Conservation (phyloP, 2,113 vertebrate species). For the Balaenoptera acutorostrata region DNA sequence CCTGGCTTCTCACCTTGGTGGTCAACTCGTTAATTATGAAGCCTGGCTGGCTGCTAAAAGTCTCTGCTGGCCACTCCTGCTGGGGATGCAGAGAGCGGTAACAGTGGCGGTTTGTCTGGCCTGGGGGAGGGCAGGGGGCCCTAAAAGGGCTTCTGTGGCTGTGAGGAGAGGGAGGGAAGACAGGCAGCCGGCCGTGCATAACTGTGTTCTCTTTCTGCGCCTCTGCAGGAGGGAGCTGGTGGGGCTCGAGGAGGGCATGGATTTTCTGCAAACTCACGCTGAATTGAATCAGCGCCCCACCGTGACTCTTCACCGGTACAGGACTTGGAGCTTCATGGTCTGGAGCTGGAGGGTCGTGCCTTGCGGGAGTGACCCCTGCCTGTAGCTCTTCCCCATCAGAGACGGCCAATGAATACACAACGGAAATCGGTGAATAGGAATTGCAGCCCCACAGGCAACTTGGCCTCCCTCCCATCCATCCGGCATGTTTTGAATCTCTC, state of each 20-base stretch:
- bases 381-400: neutral
- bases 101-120: neutral
- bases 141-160: neutral
- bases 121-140: accelerated
- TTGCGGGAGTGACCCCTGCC: accelerated
- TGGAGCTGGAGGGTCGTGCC: accelerated
- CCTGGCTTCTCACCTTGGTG: constrained; percentile 47
- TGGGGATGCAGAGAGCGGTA: neutral
- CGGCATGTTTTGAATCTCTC: accelerated
- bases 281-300: too few species aligned
- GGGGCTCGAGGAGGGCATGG: accelerated
- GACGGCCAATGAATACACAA: too few species aligned
- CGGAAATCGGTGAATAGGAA: accelerated
- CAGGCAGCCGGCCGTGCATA: neutral
- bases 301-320: too few species aligned
- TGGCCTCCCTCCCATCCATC: accelerated
- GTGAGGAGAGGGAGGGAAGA: accelerated
- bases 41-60: constrained; percentile 32
- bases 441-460: neutral
- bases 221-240: accelerated
- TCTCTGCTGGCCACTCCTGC: neutral
- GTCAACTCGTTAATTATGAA: constrained; percentile 64
- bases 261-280: accelerated
- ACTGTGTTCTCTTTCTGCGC: accelerated
- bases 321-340: accelerated